phyloP scores from a whole-genome alignment of 2,888 invertebrate species.

The Hyposoter didymator region DNA sequence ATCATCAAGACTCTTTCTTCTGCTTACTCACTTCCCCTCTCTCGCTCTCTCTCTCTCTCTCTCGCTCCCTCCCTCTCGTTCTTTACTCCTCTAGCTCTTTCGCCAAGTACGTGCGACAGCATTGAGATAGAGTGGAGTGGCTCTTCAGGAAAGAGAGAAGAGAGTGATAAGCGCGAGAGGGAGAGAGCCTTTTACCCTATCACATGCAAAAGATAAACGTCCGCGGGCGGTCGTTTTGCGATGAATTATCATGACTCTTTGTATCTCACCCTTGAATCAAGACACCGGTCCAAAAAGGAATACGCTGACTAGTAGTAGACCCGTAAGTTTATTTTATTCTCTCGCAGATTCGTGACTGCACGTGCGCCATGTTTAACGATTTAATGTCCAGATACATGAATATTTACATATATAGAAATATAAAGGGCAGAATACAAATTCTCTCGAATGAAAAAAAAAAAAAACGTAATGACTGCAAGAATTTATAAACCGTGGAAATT shows the following conservation, averaged over 20 bases:
- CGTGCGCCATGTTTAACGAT: constrained; percentile 38
- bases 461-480: background rate
- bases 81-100: constrained; percentile 43
- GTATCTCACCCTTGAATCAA: constrained; percentile 74
- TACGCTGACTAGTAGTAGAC: constrained; percentile 66
- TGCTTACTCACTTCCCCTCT: constrained; percentile 9
- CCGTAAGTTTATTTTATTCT: constrained; percentile 64
- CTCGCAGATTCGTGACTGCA: constrained; percentile 36
- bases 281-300: constrained; percentile 70
- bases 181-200: constrained; percentile 70
- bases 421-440: background rate
- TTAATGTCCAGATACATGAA: constrained; percentile 31
- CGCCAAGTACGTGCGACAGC: constrained; percentile 65
- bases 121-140: constrained; percentile 66
- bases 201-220: constrained; percentile 77
- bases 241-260: constrained; percentile 77
- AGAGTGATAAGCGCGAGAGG: constrained; percentile 51
- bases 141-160: constrained; percentile 48
- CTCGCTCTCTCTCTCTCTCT: constrained; percentile 34
- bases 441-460: background rate
- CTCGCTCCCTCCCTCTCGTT: constrained; percentile 42
- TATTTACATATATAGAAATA: constrained; percentile 1
- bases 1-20: constrained; percentile 58
- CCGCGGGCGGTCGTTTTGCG: constrained; percentile 78
- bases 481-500: background rate